These are phyloP conservation scores for Piscicola geometra DNA, from an alignment of 2,888 invertebrate genomes.

Conservation along the genomic window DNA sequence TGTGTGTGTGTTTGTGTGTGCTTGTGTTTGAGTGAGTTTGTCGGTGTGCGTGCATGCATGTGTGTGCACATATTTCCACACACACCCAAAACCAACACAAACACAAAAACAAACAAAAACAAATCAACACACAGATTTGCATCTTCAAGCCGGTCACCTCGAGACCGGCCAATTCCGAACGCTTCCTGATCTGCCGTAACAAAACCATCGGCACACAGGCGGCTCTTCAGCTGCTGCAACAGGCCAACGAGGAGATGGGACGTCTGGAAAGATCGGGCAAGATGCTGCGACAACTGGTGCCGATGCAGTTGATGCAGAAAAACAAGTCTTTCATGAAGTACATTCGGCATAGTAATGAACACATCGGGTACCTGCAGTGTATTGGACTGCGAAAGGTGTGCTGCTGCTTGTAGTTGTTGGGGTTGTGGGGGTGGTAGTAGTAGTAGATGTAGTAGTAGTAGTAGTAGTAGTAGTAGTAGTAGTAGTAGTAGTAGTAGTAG, in stretches of 20 bases:
- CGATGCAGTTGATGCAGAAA: conserved; percentile 65
- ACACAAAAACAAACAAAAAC: no score
- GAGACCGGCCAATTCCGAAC: conserved; percentile 92
- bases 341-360: conserved; percentile 73
- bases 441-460: no score
- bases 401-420: no score
- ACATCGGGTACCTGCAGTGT: conserved; percentile 46
- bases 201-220: conserved; percentile 64
- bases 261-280: conserved; percentile 53
- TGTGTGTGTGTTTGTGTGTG: no score
- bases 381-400: conserved; percentile 32
- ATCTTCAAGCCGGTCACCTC: conserved; percentile 94
- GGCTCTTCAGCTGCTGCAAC: conserved; percentile 68
- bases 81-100: no score
- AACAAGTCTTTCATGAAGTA: conserved; percentile 75
- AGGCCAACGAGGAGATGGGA: conserved; percentile 62
- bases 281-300: conserved; percentile 69
- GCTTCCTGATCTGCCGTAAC: conserved; percentile 79
- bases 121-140: not conserved
- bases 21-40: no score
- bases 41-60: no score
- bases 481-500: no score
- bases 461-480: no score
- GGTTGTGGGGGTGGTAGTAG: no score
- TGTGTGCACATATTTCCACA: no score